Percentiles rank a stretch among this genome's conserved stretches.
Conservation (phyloP, 1,140 invertebrate genomes). For the Drosophila arizonae region DNA sequence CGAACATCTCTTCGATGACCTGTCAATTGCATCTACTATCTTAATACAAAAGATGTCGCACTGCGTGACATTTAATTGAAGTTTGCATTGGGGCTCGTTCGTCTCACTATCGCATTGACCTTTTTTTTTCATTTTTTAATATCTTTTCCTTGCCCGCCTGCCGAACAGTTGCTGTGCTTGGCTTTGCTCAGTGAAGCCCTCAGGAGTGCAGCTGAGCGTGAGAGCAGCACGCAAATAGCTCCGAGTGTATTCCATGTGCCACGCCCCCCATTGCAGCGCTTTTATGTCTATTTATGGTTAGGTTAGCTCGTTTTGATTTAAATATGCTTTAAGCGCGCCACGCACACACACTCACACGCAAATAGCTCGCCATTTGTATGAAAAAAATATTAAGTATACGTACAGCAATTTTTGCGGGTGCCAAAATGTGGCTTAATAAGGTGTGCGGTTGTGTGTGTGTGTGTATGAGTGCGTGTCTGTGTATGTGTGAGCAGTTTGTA, state of each 20-base stretch:
- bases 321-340: slow-evolving; percentile 49
- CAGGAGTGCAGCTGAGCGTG: slow-evolving; percentile 63
- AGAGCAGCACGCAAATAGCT: slow-evolving; percentile 67
- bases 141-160: background rate
- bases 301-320: slow-evolving; percentile 43
- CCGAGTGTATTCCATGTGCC: background rate
- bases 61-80: slow-evolving; percentile 46
- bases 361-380: slow-evolving; percentile 12
- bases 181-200: slow-evolving; percentile 62
- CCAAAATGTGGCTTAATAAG: slow-evolving; percentile 54
- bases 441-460: slow-evolving; percentile 19
- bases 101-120: slow-evolving; percentile 62
- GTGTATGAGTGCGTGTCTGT: slow-evolving; percentile 37
- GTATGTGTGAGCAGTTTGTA: slow-evolving; percentile 14
- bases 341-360: slow-evolving; percentile 1
- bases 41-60: background rate
- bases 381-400: slow-evolving; percentile 60
- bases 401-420: slow-evolving; percentile 45
- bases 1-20: background rate
- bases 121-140: slow-evolving; percentile 7
- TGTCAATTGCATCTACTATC: background rate
- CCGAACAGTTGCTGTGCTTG: slow-evolving; percentile 12
- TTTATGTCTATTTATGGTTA: slow-evolving; percentile 74
- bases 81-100: slow-evolving; percentile 44
- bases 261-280: slow-evolving; percentile 44